Conservation (phyloP, 1,140 invertebrate genomes). For the Nylanderia fulva region DNA sequence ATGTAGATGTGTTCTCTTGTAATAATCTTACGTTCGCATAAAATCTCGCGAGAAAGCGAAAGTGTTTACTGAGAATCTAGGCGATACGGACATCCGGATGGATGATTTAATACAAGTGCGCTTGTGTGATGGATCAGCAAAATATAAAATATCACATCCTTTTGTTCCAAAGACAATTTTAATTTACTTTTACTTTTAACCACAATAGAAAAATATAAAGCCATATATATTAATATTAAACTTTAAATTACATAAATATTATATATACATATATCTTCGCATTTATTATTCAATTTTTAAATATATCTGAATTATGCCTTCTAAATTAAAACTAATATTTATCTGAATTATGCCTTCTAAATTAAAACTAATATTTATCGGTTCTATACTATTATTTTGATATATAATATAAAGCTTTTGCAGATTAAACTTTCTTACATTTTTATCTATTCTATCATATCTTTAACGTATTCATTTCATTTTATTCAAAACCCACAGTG, state of each 20-base stretch:
- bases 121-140: not conserved
- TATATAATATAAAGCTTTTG: not conserved
- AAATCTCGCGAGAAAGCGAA: constrained; percentile 47
- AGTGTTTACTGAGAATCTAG: constrained; percentile 16
- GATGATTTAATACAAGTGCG: constrained; percentile 21
- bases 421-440: not conserved
- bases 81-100: constrained; percentile 36
- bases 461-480: not conserved
- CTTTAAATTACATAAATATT: not conserved
- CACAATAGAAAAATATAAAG: not conserved
- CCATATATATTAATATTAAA: not conserved
- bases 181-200: not conserved
- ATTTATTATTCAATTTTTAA: not conserved
- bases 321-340: too few relatives aligned
- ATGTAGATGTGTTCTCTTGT: not conserved
- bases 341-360: too few relatives aligned
- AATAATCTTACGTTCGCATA: not conserved
- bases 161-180: not conserved
- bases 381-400: not conserved
- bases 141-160: not conserved
- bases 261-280: not conserved
- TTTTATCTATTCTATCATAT: not conserved
- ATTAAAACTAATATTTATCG: not conserved
- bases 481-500: not conserved
- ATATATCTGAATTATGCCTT: too few relatives aligned